Base-by-base conservation (phyloP, 1,140 invertebrate genomes). In the Hypsibius dujardini region DNA sequence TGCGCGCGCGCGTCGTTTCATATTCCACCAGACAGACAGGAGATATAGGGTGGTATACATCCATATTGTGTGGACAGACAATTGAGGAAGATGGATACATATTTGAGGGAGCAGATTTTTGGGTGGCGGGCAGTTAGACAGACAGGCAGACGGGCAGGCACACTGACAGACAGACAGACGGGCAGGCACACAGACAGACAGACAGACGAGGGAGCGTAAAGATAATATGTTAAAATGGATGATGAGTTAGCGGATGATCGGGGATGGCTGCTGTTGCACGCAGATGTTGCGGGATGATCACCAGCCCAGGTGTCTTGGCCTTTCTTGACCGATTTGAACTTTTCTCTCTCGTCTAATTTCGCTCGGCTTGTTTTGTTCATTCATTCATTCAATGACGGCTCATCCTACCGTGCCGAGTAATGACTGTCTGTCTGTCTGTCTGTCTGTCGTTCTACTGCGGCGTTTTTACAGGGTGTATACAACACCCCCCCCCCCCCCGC, bases 241-340 rank as follows among this genome's bases (percentile, higher is more conserved):
- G 62, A 67, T 67, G 62, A 67, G 62, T 3, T 7, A 42, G 42
- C 12, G 12, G 42, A 42, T 67, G 3, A 7, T 7, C 50, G 62
- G 12, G 45, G 12, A 42, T 3, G 12, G 12, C 62, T 15, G 62
- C 42, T 42, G 42, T 15, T 67, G 28, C 28, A 28, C 28, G 12
- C 62, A 67, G 62, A 67, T 67, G 62, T 67, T 67, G 3, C 12
- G 62, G 12, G 3, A 42, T 42, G 45, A 67, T 15, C 62, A 67
- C 3, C 12, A 12, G 45, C 45, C 62, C 62, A 67, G 62, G 62
- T 67, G 62, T 67, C 62, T 67, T 67, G 62, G 62, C 62, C 62
- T 67, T 12, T 67, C 62, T 67, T 67, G 62, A 67, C 62, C 62
- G 62, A 67, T 67, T 67, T 67, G 62, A 67, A 67, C 62, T 67